A percentile compares a stretch with the other conserved stretches of the same genome.
Evolutionary conservation across 2,888 invertebrate species (phyloP).

Genomic region (Mechanitis mazaeus): DNA sequence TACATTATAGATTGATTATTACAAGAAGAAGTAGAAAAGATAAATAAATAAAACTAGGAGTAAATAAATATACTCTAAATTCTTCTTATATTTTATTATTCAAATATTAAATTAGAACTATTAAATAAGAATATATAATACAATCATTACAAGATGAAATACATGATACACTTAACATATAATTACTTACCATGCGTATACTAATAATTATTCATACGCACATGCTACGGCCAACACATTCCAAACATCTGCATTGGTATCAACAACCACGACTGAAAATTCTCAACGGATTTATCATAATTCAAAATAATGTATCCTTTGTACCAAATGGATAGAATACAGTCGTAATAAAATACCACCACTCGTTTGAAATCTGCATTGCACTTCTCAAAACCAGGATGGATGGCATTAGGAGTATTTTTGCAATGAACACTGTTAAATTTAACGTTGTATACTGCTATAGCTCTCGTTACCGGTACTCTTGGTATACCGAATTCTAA

Average conservation of each 20-base stretch:
- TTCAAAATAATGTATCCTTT: constrained; percentile 44
- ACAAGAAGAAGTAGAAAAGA: too few relatives aligned
- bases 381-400: constrained; percentile 57
- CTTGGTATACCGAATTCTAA: constrained; percentile 55
- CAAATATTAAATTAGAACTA: not conserved
- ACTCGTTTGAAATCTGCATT: constrained; percentile 44
- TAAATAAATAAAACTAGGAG: not conserved
- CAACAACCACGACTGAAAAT: constrained; percentile 55
- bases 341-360: constrained; percentile 54
- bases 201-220: constrained; percentile 18
- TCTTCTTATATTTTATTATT: constrained; percentile 15
- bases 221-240: constrained; percentile 55
- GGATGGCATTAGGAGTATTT: constrained; percentile 48
- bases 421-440: constrained; percentile 52
- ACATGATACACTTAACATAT: constrained; percentile 11
- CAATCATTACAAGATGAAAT: constrained; percentile 18
- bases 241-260: constrained; percentile 52
- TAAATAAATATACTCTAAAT: constrained; percentile 9
- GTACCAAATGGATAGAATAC: constrained; percentile 53
- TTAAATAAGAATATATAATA: constrained; percentile 18
- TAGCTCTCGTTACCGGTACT: constrained; percentile 40
- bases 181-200: constrained; percentile 18
- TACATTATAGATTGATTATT: too few relatives aligned
- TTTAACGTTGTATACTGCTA: constrained; percentile 52
- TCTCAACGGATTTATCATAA: constrained; percentile 49